Evolutionary conservation across 2,888 invertebrate genomes (phyloP).

Genomic region (Oasisia sp.): DNA sequence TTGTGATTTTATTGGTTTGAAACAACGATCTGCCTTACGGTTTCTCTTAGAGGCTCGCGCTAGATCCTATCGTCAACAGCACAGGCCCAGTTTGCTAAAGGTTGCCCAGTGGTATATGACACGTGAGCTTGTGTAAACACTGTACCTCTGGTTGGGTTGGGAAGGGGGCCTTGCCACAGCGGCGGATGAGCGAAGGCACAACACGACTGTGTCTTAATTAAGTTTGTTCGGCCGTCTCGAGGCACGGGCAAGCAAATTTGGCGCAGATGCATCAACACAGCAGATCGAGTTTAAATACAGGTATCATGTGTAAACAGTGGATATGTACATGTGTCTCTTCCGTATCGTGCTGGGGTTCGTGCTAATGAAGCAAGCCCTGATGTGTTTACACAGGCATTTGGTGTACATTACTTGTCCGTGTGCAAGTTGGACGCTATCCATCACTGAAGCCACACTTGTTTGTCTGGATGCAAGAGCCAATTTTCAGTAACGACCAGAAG

Average conservation of each 20-base stretch:
- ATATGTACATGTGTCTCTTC: slow-evolving; percentile 1
- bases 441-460: not conserved
- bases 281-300: not conserved
- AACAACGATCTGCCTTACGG: no score
- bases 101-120: not conserved
- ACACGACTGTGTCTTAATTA: not conserved
- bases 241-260: not conserved
- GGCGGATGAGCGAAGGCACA: slow-evolving; percentile 1
- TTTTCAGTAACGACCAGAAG: not conserved
- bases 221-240: not conserved
- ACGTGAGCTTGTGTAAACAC: slow-evolving; percentile 5
- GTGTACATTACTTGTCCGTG: not conserved
- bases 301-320: not conserved
- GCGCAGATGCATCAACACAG: slow-evolving; percentile 12
- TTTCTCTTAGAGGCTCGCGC: not conserved
- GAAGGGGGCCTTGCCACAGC: not conserved
- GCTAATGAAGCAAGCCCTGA: not conserved
- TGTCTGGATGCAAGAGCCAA: not conserved
- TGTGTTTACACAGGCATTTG: slow-evolving; percentile 4
- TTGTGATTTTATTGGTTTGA: no score
- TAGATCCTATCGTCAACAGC: not conserved
- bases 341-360: not conserved
- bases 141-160: not conserved
- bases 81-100: not conserved
- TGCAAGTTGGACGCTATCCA: not conserved